These are phyloP conservation scores for Onychorhynchus coronatus DNA, from an alignment of 2,113 vertebrate species.

Conservation along the genomic window DNA sequence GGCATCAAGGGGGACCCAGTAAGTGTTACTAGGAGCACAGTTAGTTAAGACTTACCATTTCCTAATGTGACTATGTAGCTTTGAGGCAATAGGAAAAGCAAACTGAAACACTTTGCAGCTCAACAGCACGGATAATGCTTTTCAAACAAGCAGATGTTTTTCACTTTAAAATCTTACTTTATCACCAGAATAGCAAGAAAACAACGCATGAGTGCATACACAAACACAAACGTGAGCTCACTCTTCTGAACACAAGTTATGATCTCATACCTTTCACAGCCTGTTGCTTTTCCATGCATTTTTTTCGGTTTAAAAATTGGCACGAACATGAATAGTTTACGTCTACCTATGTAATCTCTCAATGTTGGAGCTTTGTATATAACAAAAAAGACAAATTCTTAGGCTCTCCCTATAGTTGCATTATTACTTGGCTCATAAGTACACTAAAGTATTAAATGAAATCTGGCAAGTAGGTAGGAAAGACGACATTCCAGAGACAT, in stretches of 20 bases:
- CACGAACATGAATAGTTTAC: not conserved
- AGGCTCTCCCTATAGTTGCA: not conserved
- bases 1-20: not conserved
- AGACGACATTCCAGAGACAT: conserved; percentile 25
- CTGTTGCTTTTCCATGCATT: not conserved
- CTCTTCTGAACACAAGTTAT: not conserved
- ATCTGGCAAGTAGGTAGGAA: conserved; percentile 40
- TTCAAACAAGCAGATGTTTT: not conserved
- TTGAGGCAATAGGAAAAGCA: not conserved
- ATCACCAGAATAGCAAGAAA: not conserved
- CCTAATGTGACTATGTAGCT: not conserved
- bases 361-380: not conserved
- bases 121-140: not conserved
- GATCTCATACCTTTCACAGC: not conserved
- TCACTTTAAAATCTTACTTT: not conserved
- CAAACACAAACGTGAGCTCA: not conserved
- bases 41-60: not conserved
- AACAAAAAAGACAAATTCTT: not conserved
- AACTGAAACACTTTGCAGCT: not conserved
- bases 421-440: conserved; percentile 9
- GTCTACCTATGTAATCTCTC: not conserved
- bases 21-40: not conserved
- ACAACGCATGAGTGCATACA: not conserved
- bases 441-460: not conserved
- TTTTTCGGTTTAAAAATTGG: not conserved